phyloP scores from a whole-genome alignment of 2,797 vertebrate species.

The Thunnus albacares region DNA sequence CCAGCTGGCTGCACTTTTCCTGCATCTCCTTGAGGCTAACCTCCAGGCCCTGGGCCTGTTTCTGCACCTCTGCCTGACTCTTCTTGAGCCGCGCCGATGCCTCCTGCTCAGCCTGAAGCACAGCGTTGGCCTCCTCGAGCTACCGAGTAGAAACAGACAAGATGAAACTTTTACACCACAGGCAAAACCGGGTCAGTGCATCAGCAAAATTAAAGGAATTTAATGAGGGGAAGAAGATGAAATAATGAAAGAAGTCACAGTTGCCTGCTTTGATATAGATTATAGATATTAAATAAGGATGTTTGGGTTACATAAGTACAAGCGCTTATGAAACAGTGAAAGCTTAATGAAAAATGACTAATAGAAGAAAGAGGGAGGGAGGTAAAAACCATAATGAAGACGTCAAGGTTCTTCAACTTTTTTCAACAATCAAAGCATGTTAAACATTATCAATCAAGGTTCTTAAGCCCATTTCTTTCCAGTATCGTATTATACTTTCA shows the following conservation, averaged over 20 bases:
- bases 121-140: constrained; percentile 91
- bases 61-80: constrained; percentile 92
- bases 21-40: constrained; percentile 91
- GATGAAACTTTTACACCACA: constrained; percentile 14
- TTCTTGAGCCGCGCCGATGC: constrained; percentile 90
- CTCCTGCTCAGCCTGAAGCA: constrained; percentile 91
- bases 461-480: too few species aligned
- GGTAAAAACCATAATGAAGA: too few species aligned
- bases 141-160: constrained; percentile 57
- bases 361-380: neutral
- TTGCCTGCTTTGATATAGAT: constrained; percentile 14
- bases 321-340: neutral
- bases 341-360: neutral
- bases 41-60: constrained; percentile 93
- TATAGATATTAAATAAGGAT: constrained; percentile 20
- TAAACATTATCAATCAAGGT: too few species aligned
- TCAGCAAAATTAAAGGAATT: constrained; percentile 4
- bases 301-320: constrained; percentile 13
- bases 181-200: constrained; percentile 7
- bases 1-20: constrained; percentile 91
- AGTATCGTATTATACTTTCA: too few species aligned
- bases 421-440: too few species aligned
- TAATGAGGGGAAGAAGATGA: constrained; percentile 23
- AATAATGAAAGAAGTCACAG: constrained; percentile 3
- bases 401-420: too few species aligned